These are phyloP conservation scores for Alligator mississippiensis DNA, from an alignment of 2,113 vertebrate species.

Conservation along the genomic window DNA sequence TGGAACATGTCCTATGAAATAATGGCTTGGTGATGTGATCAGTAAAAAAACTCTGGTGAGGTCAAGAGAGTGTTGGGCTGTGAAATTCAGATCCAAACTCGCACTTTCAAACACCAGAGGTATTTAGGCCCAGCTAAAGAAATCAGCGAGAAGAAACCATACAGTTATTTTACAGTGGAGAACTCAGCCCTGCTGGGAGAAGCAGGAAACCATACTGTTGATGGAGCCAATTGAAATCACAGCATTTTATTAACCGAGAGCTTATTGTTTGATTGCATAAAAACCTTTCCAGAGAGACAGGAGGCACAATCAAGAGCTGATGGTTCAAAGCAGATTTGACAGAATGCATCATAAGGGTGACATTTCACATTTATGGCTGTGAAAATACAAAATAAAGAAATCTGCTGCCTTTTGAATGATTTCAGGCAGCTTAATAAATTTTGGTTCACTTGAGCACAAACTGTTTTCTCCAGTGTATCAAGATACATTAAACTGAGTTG, in stretches of 20 bases:
- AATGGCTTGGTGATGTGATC: background rate
- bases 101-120: background rate
- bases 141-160: background rate
- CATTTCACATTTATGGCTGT: constrained; percentile 65
- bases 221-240: background rate
- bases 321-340: constrained; percentile 79
- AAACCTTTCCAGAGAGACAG: constrained; percentile 72
- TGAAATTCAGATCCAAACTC: background rate
- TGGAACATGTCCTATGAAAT: background rate
- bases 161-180: background rate
- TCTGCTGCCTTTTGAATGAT: background rate
- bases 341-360: constrained; percentile 65
- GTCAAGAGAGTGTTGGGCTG: background rate
- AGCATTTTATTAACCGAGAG: background rate
- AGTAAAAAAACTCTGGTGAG: background rate
- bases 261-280: background rate
- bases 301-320: constrained; percentile 75
- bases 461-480: background rate
- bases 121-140: background rate
- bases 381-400: background rate
- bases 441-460: background rate
- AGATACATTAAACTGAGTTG: background rate
- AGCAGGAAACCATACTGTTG: background rate
- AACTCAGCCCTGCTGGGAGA: background rate
- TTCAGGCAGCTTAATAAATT: background rate